Base-by-base conservation (phyloP, 1,140 invertebrate genomes). In the Orussus abietinus region DNA sequence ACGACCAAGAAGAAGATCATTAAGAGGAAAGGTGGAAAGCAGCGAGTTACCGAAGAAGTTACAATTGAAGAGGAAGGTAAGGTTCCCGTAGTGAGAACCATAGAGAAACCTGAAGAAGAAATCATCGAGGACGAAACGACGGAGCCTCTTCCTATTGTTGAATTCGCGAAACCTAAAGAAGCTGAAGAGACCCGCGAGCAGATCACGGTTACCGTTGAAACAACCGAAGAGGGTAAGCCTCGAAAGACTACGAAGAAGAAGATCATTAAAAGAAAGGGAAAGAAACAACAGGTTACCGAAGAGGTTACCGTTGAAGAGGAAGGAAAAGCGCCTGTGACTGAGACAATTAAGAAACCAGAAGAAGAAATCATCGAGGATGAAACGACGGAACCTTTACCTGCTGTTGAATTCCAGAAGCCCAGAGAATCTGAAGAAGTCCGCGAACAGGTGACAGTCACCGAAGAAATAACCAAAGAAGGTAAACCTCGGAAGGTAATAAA, bases 41-140 rank as follows among this genome's bases (percentile, higher is more conserved):
- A 59, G 43, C 51, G 65, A 44, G 37, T 51, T 5, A 64, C 53
- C 21, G 51, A 58, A 34, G 57, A 63, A 20, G 43, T 47, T 33
- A 59, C 53, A 5, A 38, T 56, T n/a, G 52, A 62, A 52, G 53
- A 58, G 44, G 50, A 57, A 41, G 57, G 49, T 14, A 65, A 69
- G 42, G 33, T 57, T 49, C 62, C 64, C 15, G 38, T 28, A 30
- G 30, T 45, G 42, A 14, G 12, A 12, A 20, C 22, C 21, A 30
- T 33, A 22, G 47, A 42, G 50, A 35, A 41, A 21, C 10, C 34
- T 7, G 19, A 30, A 5, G 14, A 46, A 25, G 59, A 64, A 52
- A 36, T 59, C 28, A 55, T 59, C 25, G 51, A 55, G 21, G 48
- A 59, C 21, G 45, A 63, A 44, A 55, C 57, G 22, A 51, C 57